Percentiles rank a stretch among this genome's conserved stretches.
Evolutionary conservation across 2,113 vertebrate genomes (phyloP).

Genomic region (Gobius niger): DNA sequence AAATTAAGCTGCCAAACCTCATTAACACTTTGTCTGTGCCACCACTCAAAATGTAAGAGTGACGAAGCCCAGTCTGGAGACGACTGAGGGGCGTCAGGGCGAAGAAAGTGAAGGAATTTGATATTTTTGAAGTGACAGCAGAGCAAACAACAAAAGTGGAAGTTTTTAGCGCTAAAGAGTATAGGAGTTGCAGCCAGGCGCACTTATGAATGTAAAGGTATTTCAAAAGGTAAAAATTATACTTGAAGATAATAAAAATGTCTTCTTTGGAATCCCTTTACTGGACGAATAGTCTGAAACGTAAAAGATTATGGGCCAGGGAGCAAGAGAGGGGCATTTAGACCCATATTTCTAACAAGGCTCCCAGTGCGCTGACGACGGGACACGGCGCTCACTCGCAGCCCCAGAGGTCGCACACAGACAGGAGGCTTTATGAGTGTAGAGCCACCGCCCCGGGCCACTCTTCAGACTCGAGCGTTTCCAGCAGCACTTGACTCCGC

Average conservation of each 20-base stretch:
- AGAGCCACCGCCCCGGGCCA: constrained; percentile 37
- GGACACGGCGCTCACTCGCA: constrained; percentile 52
- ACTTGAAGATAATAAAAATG: too few species aligned
- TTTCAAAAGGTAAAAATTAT: too few species aligned
- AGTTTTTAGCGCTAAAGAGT: too few species aligned
- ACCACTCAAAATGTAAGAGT: constrained; percentile 9
- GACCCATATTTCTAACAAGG: constrained; percentile 60
- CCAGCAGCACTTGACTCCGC: constrained; percentile 35
- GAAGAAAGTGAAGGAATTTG: constrained; percentile 2
- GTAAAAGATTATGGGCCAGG: constrained; percentile 18
- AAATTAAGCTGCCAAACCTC: constrained; percentile 12
- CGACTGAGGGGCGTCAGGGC: constrained; percentile 3
- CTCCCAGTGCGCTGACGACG: constrained; percentile 57
- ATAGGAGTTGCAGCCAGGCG: too few species aligned
- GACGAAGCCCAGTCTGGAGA: constrained; percentile 3
- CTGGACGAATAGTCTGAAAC: too few species aligned
- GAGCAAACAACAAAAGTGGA: too few species aligned
- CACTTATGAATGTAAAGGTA: too few species aligned
- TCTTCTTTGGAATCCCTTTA: too few species aligned
- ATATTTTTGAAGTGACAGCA: not conserved
- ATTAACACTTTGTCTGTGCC: constrained; percentile 4
- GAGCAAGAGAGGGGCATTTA: constrained; percentile 25
- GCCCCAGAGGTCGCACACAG: constrained; percentile 39
- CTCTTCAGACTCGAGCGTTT: constrained; percentile 60
- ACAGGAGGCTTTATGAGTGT: constrained; percentile 17